Conservation (phyloP, 2,113 vertebrate species). For the Nibea albiflora region DNA sequence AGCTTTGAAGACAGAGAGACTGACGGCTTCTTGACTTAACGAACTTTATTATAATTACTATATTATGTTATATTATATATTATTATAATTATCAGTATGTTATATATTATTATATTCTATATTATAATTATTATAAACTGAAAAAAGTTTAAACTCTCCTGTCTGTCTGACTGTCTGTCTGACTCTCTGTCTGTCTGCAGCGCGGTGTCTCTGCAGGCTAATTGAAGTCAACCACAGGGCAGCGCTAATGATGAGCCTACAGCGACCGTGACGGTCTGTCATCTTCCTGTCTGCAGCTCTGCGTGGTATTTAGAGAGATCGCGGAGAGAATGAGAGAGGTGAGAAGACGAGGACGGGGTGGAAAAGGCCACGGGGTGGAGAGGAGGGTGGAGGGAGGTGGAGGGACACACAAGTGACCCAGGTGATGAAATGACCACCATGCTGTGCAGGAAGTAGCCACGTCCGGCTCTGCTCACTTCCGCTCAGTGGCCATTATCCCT, state of each 20-base stretch:
- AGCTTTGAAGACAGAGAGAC: neutral
- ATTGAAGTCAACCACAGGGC: slow-evolving; percentile 77
- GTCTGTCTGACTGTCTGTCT: slow-evolving; percentile 13
- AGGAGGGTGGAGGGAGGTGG: neutral
- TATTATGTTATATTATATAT: no score
- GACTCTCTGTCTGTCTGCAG: slow-evolving; percentile 23
- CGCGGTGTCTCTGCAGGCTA: slow-evolving; percentile 66
- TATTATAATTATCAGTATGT: no score
- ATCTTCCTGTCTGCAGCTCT: slow-evolving; percentile 63
- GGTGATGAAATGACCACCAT: slow-evolving; percentile 65
- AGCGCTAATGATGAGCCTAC: slow-evolving; percentile 73
- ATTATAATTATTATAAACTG: neutral
- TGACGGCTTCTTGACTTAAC: slow-evolving; percentile 4
- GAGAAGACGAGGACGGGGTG: neutral
- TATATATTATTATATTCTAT: no score
- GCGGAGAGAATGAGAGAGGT: slow-evolving; percentile 46
- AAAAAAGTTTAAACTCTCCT: no score
- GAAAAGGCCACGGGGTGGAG: neutral
- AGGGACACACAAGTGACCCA: slow-evolving; percentile 61
- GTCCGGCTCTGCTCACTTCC: slow-evolving; percentile 72
- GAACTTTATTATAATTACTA: neutral
- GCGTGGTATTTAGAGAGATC: slow-evolving; percentile 65
- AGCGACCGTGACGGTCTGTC: slow-evolving; percentile 63
- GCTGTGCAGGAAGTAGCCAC: slow-evolving; percentile 72
- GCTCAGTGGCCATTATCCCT: slow-evolving; percentile 67